Conservation (phyloP, 2,113 vertebrate species). For the Oncorhynchus gorbuscha region DNA sequence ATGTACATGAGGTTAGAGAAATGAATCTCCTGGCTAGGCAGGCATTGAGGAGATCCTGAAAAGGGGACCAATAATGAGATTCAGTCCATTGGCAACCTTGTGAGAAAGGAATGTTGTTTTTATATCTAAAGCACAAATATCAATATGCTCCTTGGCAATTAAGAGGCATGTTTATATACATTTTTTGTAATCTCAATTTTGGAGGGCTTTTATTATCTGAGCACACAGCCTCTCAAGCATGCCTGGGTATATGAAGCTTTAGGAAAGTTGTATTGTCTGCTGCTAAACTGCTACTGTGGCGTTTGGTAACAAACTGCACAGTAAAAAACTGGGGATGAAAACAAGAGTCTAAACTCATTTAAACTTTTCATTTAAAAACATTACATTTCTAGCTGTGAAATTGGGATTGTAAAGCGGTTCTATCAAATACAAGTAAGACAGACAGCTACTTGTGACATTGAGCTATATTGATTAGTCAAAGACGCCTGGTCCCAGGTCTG, state of each 20-base stretch:
- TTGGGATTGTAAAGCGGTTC: not conserved
- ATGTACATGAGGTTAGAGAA: conserved; percentile 96
- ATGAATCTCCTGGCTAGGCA: conserved; percentile 91
- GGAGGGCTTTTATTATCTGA: not conserved
- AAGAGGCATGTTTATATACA: not conserved
- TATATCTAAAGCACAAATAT: conserved; percentile 36
- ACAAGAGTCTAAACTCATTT: not conserved
- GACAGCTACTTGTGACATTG: too few relatives aligned
- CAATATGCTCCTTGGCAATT: conserved; percentile 36
- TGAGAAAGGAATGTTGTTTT: conserved; percentile 49
- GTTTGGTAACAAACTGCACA: not conserved
- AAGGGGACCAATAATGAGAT: conserved; percentile 88
- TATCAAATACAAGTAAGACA: not conserved
- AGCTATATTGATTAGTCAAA: too few relatives aligned
- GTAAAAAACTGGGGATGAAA: too few relatives aligned
- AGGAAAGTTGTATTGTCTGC: not conserved
- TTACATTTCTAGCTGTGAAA: not conserved
- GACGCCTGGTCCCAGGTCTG: too few relatives aligned
- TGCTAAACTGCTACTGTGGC: not conserved
- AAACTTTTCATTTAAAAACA: too few relatives aligned
- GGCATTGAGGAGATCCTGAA: conserved; percentile 86
- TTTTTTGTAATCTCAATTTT: not conserved
- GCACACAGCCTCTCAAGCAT: not conserved
- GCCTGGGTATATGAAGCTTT: not conserved
- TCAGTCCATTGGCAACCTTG: conserved; percentile 81